Percentiles rank a stretch among this genome's conserved stretches.
These are phyloP conservation scores for Odocoileus virginianus DNA, from an alignment of 2,113 vertebrate species.

Conservation along the genomic window DNA sequence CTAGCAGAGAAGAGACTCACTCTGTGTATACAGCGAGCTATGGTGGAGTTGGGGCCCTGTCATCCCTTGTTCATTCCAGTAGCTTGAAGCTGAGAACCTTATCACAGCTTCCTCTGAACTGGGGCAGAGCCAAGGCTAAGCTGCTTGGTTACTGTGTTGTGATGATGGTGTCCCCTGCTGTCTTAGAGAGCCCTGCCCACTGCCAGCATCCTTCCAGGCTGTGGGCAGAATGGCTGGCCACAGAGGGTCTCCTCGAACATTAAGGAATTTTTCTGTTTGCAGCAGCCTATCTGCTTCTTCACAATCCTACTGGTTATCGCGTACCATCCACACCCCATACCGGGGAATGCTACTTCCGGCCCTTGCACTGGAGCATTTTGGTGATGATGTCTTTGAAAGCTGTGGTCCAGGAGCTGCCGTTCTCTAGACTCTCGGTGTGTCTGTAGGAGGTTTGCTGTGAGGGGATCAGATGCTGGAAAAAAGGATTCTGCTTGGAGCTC, in stretches of 20 bases:
- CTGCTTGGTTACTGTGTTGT: not conserved
- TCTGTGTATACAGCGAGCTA: accelerated
- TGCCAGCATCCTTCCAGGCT: accelerated
- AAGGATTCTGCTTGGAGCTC: not conserved
- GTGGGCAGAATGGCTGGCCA: not conserved
- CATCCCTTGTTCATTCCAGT: accelerated
- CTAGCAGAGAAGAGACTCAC: not conserved
- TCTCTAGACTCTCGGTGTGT: not conserved
- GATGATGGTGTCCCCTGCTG: not conserved
- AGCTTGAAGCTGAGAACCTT: not conserved
- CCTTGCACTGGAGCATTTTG: accelerated
- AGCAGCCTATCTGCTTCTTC: not conserved
- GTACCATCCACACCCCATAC: accelerated
- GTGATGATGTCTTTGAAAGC: not conserved
- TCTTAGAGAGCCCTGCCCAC: not conserved
- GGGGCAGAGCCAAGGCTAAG: not conserved
- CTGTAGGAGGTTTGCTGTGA: not conserved
- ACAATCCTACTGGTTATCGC: accelerated
- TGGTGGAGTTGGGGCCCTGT: not conserved
- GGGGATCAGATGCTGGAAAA: not conserved
- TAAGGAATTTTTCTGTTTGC: not conserved
- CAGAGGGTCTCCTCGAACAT: not conserved
- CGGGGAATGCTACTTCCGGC: not conserved
- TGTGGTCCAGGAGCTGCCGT: accelerated
- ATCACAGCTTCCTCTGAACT: accelerated